phyloP scores from a whole-genome alignment of 2,797 vertebrate species.

The Manis crassicaudata region DNA sequence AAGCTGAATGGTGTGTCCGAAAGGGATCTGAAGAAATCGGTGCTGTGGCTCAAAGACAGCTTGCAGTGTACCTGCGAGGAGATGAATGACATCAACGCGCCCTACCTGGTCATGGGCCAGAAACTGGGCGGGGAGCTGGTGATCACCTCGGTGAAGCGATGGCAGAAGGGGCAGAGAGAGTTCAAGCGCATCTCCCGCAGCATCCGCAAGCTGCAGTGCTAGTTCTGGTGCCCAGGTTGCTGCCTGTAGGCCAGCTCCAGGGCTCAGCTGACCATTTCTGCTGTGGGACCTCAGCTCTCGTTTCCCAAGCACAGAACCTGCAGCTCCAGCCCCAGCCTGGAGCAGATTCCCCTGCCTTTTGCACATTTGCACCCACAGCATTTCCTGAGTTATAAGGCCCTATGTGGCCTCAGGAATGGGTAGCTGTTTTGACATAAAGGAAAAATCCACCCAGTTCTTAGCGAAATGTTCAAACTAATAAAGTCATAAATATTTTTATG shows the following conservation, averaged over 20 bases:
- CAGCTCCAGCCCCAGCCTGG: neutral
- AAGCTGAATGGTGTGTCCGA: constrained; percentile 96
- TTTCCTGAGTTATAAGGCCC: constrained; percentile 68
- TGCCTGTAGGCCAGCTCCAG: neutral
- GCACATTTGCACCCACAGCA: constrained; percentile 78
- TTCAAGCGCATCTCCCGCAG: constrained; percentile 98
- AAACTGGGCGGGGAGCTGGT: constrained; percentile 95
- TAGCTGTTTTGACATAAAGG: constrained; percentile 33
- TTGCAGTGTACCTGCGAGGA: constrained; percentile 97
- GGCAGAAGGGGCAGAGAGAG: constrained; percentile 97
- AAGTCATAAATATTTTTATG: constrained; percentile 79
- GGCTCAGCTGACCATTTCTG: neutral
- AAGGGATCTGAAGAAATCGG: constrained; percentile 93
- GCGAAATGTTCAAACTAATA: constrained; percentile 84
- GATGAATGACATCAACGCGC: constrained; percentile 97
- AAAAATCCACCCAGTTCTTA: constrained; percentile 63
- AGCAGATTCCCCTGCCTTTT: constrained; percentile 72
- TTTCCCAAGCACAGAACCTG: constrained; percentile 4
- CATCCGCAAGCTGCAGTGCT: constrained; percentile 98
- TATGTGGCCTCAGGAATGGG: constrained; percentile 54
- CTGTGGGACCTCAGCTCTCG: neutral
- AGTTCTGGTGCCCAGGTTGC: constrained; percentile 60
- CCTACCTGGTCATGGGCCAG: constrained; percentile 99
- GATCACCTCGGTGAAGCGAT: constrained; percentile 97
- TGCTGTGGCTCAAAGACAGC: constrained; percentile 96